These are phyloP conservation scores for Chrysolophus pictus DNA, from an alignment of 2,797 vertebrate species.

Conservation along the genomic window DNA sequence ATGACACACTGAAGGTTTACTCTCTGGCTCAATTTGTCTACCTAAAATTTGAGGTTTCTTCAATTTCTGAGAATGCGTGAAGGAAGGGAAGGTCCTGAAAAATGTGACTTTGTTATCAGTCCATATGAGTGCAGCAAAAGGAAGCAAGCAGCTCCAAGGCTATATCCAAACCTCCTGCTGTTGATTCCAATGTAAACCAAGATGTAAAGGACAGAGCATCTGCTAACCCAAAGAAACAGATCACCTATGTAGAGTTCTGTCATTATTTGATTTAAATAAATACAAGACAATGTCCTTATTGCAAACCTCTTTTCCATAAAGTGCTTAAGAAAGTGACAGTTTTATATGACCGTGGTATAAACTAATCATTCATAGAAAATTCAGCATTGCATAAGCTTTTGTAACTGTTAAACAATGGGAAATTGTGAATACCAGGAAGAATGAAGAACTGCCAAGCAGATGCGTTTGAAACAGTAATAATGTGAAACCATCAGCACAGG, in stretches of 20 bases:
- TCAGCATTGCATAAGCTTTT: conserved; percentile 15
- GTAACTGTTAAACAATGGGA: neutral
- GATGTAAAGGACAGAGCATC: neutral
- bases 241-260: neutral
- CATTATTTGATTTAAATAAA: conserved; percentile 16
- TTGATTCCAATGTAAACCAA: neutral
- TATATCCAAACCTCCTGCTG: neutral
- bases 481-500: neutral
- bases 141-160: neutral
- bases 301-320: neutral
- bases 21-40: neutral
- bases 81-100: neutral
- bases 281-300: neutral
- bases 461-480: neutral
- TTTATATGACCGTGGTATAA: conserved; percentile 8
- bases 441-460: neutral
- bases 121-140: neutral
- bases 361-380: conserved; percentile 5
- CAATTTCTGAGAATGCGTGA: neutral
- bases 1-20: neutral
- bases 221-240: neutral
- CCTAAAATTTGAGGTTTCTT: neutral
- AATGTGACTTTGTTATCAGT: neutral
- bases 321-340: conserved; percentile 16
- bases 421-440: neutral